phyloP scores from a whole-genome alignment of 2,113 vertebrate genomes.

The Piprites chloris region DNA sequence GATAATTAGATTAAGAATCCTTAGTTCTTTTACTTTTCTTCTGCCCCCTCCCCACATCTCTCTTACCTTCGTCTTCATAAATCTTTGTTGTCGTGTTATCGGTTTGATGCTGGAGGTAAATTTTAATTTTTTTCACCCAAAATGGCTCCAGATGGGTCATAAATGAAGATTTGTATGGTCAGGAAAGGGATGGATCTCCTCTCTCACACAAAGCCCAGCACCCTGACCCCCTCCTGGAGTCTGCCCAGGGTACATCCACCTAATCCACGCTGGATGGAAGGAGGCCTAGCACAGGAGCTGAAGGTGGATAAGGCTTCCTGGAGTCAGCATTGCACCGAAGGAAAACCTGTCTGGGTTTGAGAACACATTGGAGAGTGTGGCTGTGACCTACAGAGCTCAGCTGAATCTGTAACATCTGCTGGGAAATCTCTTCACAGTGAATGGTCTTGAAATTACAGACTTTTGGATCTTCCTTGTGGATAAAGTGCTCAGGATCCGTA shows the following conservation, averaged over 20 bases:
- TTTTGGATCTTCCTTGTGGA: not conserved
- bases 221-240: rapidly evolving
- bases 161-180: not conserved
- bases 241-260: not conserved
- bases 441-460: not conserved
- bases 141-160: not conserved
- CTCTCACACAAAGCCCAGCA: not conserved
- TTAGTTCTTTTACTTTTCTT: not conserved
- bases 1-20: not conserved
- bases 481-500: rapidly evolving
- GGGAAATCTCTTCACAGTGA: not conserved
- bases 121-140: not conserved
- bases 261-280: not conserved
- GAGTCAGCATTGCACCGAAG: not conserved
- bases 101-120: not conserved
- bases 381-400: not conserved
- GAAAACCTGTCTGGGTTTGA: not conserved
- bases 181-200: not conserved
- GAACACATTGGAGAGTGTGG: not conserved
- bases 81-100: not conserved
- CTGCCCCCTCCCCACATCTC: not conserved
- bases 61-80: not conserved
- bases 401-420: not conserved
- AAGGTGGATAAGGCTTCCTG: not conserved
- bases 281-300: not conserved